Conservation (phyloP, 1,140 invertebrate species). For the Ridgeia piscesae region DNA sequence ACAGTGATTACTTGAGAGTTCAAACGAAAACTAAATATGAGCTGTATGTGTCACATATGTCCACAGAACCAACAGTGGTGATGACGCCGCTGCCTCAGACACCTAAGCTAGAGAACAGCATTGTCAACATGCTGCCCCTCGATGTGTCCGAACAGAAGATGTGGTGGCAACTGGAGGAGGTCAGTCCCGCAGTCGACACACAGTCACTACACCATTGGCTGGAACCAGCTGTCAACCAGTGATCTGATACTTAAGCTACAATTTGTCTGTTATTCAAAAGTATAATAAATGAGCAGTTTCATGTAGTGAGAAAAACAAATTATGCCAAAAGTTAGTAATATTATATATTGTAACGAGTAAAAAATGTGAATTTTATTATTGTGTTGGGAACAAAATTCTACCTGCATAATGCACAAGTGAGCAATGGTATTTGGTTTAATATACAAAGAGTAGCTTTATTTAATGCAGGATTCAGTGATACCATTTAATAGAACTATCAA, state of each 20-base stretch:
- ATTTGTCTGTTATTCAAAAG: neutral
- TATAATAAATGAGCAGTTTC: neutral
- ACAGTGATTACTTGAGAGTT: neutral
- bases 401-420: neutral
- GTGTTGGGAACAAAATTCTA: too few relatives aligned
- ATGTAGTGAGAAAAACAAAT: conserved; percentile 11
- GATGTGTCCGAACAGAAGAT: conserved; percentile 52
- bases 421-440: neutral
- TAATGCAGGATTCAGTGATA: too few relatives aligned
- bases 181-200: conserved; percentile 28
- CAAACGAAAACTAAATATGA: neutral
- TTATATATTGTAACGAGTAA: neutral
- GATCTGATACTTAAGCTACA: neutral
- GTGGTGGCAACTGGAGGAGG: conserved; percentile 61
- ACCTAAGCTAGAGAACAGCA: neutral
- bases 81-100: conserved; percentile 29
- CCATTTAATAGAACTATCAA: too few relatives aligned
- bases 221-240: neutral
- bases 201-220: neutral
- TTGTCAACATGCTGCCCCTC: neutral
- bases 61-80: conserved; percentile 31
- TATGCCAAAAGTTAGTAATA: neutral
- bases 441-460: too few relatives aligned
- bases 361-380: neutral
- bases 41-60: neutral